phyloP scores from a whole-genome alignment of 2,888 invertebrate genomes.

The Andrena fulva region DNA sequence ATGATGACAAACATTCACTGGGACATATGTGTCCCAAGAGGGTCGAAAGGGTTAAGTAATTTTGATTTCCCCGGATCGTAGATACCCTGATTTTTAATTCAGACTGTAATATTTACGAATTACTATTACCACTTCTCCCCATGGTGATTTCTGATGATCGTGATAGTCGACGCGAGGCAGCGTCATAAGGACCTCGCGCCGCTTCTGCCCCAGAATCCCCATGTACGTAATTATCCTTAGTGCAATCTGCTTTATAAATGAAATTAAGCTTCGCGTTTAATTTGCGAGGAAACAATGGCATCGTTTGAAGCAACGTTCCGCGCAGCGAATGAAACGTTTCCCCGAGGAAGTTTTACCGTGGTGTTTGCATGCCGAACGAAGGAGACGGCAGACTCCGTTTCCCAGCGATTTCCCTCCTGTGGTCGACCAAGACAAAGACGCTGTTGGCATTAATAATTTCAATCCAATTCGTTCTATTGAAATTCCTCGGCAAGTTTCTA shows the following conservation, averaged over 20 bases:
- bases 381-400: slow-evolving; percentile 14
- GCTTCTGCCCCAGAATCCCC: not conserved
- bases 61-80: no score
- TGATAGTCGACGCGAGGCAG: not conserved
- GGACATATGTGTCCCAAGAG: no score
- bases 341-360: slow-evolving; percentile 34
- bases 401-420: slow-evolving; percentile 16
- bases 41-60: no score
- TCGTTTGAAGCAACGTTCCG: not conserved
- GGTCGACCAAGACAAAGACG: slow-evolving; percentile 35
- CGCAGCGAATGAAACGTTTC: not conserved
- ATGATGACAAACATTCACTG: no score
- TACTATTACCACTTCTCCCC: no score
- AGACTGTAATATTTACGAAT: no score
- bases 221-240: not conserved
- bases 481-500: slow-evolving; percentile 60
- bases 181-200: not conserved
- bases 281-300: not conserved
- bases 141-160: no score
- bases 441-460: slow-evolving; percentile 57
- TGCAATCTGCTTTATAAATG: not conserved
- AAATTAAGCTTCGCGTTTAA: slow-evolving; percentile 1
- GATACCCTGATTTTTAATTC: no score
- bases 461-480: slow-evolving; percentile 40
- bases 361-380: slow-evolving; percentile 1